Evolutionary conservation across 2,113 vertebrate genomes (phyloP).

Genomic region (Proteles cristata): DNA sequence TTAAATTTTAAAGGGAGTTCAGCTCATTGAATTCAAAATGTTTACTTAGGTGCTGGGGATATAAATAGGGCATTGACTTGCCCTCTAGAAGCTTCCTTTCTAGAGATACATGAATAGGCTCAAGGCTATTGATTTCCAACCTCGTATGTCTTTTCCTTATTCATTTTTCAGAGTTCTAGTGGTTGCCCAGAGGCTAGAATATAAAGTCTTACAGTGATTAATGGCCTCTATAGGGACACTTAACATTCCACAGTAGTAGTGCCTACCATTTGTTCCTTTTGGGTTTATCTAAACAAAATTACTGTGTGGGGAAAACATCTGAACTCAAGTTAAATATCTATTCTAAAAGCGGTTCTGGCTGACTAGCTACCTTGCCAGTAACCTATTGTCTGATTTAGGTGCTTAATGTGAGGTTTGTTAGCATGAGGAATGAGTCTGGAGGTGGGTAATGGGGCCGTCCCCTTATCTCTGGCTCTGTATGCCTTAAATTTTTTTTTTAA

Average conservation of each 20-base stretch:
- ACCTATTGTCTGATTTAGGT: neutral
- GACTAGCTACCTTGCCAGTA: neutral
- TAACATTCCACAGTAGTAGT: neutral
- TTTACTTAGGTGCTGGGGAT: neutral
- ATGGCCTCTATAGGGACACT: neutral
- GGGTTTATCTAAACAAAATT: constrained; percentile 42
- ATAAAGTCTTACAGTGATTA: constrained; percentile 3
- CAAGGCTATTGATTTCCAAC: neutral
- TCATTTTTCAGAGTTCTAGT: neutral
- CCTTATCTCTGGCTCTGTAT: neutral
- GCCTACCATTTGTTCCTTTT: constrained; percentile 6
- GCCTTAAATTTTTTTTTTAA: no score
- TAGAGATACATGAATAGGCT: neutral
- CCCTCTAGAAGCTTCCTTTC: neutral
- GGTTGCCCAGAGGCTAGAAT: constrained; percentile 12
- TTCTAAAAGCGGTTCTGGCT: neutral
- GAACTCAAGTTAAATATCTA: neutral
- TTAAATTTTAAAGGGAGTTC: neutral
- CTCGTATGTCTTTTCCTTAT: neutral
- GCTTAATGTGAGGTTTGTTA: neutral
- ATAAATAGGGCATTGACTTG: neutral
- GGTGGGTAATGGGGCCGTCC: neutral
- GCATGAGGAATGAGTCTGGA: neutral
- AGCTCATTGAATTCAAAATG: constrained; percentile 34
- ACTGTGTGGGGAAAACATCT: constrained; percentile 1